Evolutionary conservation across 2,113 vertebrate species (phyloP), one percentile per base, ranked within the genome.

Genomic region (Procavia capensis): DNA sequence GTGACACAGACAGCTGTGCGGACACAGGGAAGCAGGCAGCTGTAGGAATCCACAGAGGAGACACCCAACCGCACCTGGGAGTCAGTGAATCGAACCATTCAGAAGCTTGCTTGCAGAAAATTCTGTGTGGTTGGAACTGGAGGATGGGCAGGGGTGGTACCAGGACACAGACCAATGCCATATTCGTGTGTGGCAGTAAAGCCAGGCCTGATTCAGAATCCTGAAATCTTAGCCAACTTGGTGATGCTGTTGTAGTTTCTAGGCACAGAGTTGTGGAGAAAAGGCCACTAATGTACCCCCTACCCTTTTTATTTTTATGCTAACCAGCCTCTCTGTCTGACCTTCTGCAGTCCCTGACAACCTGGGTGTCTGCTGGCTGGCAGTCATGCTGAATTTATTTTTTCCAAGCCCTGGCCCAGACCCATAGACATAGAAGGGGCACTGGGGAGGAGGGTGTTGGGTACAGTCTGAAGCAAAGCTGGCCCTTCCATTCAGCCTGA

Each of bases 331-430:
- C 97, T 63, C 96, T 50, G 81, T 92, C 95, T 96, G 96, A 98
- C 97, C 96, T 93, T 93, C 86, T 76, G 74, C 85, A 89, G 25
- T 96, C 88, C 95, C 95, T 79, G 93, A 76, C 93, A 96, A 97
- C 91, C 96, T 93, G 95, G 95, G 95, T 96, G 96, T 97, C 92
- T 95, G 95, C 41, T 97, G 96, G 97, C 97, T 41, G 75, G 72
- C 76, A 70, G 96, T 96, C 96, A 97, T 72, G 31, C 86, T 61
- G 94, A 84, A 78, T 86, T 61, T 45, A 92, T 88, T 88, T 93
- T 91, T 63, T 95, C 92, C 90, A 97, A 95, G 83, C 39, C 85
- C 91, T 96, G 96, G 91, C 95, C 74, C 87, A 87, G 83, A 39
- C 91, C 95, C 91, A 94, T 36, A 13, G 94, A 88, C 94, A 82